These are phyloP conservation scores for Microtus richardsoni DNA, from an alignment of 2,113 vertebrate species.

Conservation along the genomic window DNA sequence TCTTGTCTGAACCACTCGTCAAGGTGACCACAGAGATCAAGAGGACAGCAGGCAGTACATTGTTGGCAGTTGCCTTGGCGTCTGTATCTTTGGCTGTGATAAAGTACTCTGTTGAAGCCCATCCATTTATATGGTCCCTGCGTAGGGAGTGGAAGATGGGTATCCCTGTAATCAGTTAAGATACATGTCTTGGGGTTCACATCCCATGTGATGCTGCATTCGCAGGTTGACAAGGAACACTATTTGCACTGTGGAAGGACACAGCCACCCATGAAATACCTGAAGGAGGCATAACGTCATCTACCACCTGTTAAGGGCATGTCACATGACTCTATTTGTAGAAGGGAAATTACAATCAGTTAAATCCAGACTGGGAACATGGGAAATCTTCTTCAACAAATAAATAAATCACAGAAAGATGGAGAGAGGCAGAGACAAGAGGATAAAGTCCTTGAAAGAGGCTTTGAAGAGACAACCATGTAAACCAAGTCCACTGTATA, in stretches of 20 bases:
- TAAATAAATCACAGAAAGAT: neutral
- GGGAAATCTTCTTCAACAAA: neutral
- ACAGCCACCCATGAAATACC: neutral
- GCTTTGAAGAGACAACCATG: neutral
- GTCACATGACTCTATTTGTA: neutral
- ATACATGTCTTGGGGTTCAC: neutral
- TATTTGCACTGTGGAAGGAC: neutral
- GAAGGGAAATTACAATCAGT: neutral
- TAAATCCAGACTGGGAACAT: neutral
- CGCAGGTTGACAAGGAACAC: neutral
- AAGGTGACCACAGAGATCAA: neutral
- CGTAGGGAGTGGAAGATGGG: neutral
- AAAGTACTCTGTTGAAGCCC: too few relatives aligned
- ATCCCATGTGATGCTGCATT: neutral
- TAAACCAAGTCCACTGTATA: neutral
- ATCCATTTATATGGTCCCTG: neutral
- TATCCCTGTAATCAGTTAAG: neutral
- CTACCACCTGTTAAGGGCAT: neutral
- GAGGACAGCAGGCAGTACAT: neutral
- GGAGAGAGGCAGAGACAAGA: too few relatives aligned
- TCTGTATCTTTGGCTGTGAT: neutral
- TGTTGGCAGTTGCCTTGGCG: neutral
- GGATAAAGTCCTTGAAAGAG: neutral
- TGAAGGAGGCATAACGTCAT: neutral
- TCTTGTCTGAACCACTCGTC: neutral